Conservation (phyloP, 2,888 invertebrate genomes). For the Melangyna quadrimaculata region DNA sequence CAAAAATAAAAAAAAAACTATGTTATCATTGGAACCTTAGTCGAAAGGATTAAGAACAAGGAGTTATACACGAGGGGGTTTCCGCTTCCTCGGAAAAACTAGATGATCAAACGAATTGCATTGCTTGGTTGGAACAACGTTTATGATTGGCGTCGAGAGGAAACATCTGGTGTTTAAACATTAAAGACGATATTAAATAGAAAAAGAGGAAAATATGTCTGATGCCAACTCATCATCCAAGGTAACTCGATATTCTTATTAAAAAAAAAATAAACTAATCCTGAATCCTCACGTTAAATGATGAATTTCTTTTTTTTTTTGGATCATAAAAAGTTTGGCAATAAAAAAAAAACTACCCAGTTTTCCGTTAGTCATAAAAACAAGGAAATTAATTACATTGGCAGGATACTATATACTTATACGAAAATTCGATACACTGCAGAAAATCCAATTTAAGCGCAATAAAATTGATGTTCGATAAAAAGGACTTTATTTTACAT, state of each 20-base stretch:
- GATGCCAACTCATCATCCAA: slow-evolving; percentile 21
- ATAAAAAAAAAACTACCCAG: slow-evolving; percentile 36
- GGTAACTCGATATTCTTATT: slow-evolving; percentile 62
- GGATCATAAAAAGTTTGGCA: slow-evolving; percentile 55
- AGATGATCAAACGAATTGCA: slow-evolving; percentile 8
- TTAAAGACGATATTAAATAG: slow-evolving; percentile 1
- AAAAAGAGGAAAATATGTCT: slow-evolving; percentile 4
- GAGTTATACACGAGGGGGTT: slow-evolving; percentile 42
- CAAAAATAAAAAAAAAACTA: slow-evolving; percentile 4
- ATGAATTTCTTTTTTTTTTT: slow-evolving; percentile 39
- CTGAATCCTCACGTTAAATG: slow-evolving; percentile 64
- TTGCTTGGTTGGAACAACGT: not conserved
- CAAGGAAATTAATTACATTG: slow-evolving; percentile 37
- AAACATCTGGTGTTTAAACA: slow-evolving; percentile 50
- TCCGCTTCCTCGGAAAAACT: slow-evolving; percentile 8
- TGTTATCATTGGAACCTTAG: slow-evolving; percentile 55
- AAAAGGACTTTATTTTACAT: slow-evolving; percentile 30
- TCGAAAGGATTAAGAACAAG: slow-evolving; percentile 55
- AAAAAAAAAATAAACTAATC: slow-evolving; percentile 57
- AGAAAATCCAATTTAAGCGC: slow-evolving; percentile 65
- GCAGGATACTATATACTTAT: slow-evolving; percentile 24
- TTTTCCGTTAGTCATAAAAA: slow-evolving; percentile 67
- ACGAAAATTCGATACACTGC: slow-evolving; percentile 61
- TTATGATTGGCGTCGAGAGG: slow-evolving; percentile 47
- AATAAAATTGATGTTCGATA: slow-evolving; percentile 64